Evolutionary conservation across 2,797 vertebrate genomes (phyloP).

Genomic region (Platalea minor): DNA sequence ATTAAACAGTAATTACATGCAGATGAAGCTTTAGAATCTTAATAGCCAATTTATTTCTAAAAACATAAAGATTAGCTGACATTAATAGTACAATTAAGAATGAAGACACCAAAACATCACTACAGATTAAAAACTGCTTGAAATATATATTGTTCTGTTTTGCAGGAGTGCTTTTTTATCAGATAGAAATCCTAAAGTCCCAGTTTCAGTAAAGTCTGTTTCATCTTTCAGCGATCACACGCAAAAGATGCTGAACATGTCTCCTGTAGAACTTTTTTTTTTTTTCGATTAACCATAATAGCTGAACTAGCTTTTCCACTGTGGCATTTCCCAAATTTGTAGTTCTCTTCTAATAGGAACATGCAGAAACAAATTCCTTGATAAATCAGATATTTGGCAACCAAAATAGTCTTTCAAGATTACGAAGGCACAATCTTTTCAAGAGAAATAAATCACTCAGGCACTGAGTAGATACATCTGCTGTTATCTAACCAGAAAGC

Average conservation of each 20-base stretch:
- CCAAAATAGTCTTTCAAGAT: neutral
- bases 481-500: neutral
- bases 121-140: neutral
- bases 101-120: neutral
- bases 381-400: neutral
- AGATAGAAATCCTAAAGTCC: neutral
- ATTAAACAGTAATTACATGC: neutral
- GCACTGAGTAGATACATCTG: neutral
- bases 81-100: neutral
- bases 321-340: neutral
- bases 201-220: neutral
- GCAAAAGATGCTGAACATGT: neutral
- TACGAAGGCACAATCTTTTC: neutral
- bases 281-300: neutral
- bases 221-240: neutral
- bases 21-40: neutral
- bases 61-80: neutral
- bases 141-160: neutral
- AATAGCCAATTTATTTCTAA: neutral
- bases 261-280: too few species aligned
- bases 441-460: neutral
- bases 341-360: neutral
- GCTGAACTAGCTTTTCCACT: neutral
- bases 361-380: neutral
- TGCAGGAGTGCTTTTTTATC: neutral